These are phyloP conservation scores for Oxytorus armatus DNA, from an alignment of 2,888 invertebrate genomes.

Conservation along the genomic window DNA sequence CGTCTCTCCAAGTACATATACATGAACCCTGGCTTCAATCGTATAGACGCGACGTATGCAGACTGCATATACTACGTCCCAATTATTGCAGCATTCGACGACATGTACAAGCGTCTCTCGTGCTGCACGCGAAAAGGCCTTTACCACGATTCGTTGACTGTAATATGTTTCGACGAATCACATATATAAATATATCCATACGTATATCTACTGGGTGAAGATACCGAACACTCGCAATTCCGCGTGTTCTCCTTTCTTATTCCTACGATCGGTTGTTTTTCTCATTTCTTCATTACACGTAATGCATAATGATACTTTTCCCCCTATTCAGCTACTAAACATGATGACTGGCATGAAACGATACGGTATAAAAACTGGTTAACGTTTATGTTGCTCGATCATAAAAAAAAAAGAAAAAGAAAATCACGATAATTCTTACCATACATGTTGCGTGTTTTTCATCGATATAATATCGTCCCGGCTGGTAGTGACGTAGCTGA, in stretches of 20 bases:
- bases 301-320: constrained; percentile 46
- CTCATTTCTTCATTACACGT: constrained; percentile 4
- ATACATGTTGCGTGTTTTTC: constrained; percentile 65
- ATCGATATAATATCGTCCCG: constrained; percentile 58
- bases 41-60: constrained; percentile 19
- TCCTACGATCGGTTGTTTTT: constrained; percentile 2
- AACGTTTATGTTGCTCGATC: constrained; percentile 20
- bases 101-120: constrained; percentile 46
- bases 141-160: constrained; percentile 38
- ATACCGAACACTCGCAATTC: constrained; percentile 12
- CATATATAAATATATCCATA: background rate
- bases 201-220: background rate
- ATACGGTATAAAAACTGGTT: constrained; percentile 42
- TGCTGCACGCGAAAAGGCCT: constrained; percentile 60
- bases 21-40: constrained; percentile 14
- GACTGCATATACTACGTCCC: constrained; percentile 12
- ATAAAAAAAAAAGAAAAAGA: constrained; percentile 41
- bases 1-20: background rate
- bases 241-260: constrained; percentile 11
- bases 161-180: constrained; percentile 31
- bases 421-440: constrained; percentile 58
- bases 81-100: constrained; percentile 47
- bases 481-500: background rate
- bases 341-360: constrained; percentile 45
- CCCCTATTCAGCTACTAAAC: background rate